A percentile compares a stretch with the other conserved stretches of the same genome.
These are phyloP conservation scores for Cephalopachus bancanus DNA, from an alignment of 2,797 vertebrate species.

Conservation along the genomic window DNA sequence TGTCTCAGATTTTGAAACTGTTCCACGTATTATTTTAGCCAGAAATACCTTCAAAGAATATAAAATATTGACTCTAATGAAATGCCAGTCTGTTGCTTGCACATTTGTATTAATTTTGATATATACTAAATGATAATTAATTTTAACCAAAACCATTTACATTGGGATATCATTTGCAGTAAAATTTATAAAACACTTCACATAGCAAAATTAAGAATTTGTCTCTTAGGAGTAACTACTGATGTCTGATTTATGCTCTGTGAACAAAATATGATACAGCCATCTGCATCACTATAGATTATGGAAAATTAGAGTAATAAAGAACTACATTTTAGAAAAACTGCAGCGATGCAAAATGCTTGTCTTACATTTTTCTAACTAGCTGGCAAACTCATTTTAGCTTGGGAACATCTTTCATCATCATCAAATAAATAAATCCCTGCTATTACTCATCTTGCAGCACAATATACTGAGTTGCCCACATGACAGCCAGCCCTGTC, in stretches of 20 bases:
- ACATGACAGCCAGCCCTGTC: not conserved
- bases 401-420: conserved; percentile 12
- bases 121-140: conserved; percentile 63
- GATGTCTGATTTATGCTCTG: conserved; percentile 56
- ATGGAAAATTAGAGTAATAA: conserved; percentile 48
- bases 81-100: conserved; percentile 20
- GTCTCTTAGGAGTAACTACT: conserved; percentile 17
- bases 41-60: conserved; percentile 55
- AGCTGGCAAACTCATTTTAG: not conserved
- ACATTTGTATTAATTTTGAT: conserved; percentile 27
- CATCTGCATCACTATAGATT: conserved; percentile 13
- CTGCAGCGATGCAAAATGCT: not conserved
- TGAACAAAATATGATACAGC: conserved; percentile 53
- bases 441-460: not conserved
- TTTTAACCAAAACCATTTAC: conserved; percentile 66
- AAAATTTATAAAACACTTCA: conserved; percentile 65
- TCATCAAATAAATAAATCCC: not conserved
- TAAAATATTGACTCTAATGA: conserved; percentile 20
- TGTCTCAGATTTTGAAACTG: not conserved
- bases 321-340: conserved; percentile 38
- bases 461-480: not conserved
- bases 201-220: conserved; percentile 66
- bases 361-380: conserved; percentile 30
- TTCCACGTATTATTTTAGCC: conserved; percentile 11
- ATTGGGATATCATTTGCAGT: conserved; percentile 49